Evolutionary conservation across 53 echinoderm and acorn worm species (phyloP).

Genomic region (Holothuria scabra): DNA sequence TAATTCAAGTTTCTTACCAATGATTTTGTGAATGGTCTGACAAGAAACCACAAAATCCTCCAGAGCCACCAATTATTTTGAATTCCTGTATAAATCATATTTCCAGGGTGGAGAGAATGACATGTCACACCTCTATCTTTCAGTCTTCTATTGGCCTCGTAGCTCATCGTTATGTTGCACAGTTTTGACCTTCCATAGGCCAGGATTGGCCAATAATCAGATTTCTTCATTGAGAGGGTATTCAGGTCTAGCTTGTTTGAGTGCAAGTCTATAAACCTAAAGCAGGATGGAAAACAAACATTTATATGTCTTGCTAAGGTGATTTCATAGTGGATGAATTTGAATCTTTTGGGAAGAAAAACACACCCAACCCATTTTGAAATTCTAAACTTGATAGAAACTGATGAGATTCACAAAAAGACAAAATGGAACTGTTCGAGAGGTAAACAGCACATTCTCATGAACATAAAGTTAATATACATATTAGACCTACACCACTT

Average conservation of each 20-base stretch:
- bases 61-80: conserved; percentile 83
- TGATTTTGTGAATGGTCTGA: conserved; percentile 88
- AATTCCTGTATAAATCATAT: conserved; percentile 88
- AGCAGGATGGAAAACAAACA: too few species aligned
- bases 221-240: conserved; percentile 67
- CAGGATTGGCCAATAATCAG: conserved; percentile 83
- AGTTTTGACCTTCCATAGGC: conserved; percentile 92
- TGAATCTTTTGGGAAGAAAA: too few species aligned
- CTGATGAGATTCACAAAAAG: too few species aligned
- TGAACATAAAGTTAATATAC: too few species aligned
- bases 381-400: too few species aligned
- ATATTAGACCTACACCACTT: too few species aligned
- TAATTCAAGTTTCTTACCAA: conserved; percentile 62
- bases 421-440: too few species aligned
- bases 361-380: too few species aligned
- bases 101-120: conserved; percentile 83
- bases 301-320: too few species aligned
- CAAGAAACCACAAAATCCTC: conserved; percentile 71
- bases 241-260: conserved; percentile 83
- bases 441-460: too few species aligned
- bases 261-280: conserved; percentile 72
- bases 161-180: conserved; percentile 80
- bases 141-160: conserved; percentile 69
- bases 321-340: too few species aligned
- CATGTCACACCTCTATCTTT: conserved; percentile 66